Conservation (phyloP, 2,888 invertebrate genomes). For the Aromia moschata region DNA sequence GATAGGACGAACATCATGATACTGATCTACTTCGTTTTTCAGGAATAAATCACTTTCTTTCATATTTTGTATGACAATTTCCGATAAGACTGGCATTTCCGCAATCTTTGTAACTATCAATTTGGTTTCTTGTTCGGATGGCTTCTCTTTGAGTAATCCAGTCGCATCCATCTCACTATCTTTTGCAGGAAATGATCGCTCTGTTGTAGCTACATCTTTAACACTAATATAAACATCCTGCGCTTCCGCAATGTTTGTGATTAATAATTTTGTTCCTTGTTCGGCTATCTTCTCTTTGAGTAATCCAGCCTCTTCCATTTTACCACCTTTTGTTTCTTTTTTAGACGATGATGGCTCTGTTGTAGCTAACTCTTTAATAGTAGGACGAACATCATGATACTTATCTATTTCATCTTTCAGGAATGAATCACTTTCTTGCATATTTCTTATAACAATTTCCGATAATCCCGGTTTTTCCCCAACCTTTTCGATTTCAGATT, state of each 20-base stretch:
- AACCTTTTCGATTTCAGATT: conserved; percentile 9
- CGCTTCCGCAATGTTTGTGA: conserved; percentile 28
- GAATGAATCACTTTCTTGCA: conserved; percentile 37
- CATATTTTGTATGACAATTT: conserved; percentile 48
- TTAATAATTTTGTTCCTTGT: too few species aligned
- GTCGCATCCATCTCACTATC: conserved; percentile 39
- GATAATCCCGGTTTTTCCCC: conserved; percentile 1
- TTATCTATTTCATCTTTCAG: conserved; percentile 35
- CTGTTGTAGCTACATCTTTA: conserved; percentile 16
- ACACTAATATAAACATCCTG: conserved; percentile 27
- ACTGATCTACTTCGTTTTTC: conserved; percentile 50
- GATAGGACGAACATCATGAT: conserved; percentile 50
- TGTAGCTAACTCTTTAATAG: conserved; percentile 11
- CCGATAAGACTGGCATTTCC: conserved; percentile 38
- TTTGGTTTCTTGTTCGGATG: conserved; percentile 46
- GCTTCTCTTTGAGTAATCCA: conserved; percentile 44
- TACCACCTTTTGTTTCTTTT: too few species aligned
- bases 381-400: conserved; percentile 41
- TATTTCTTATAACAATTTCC: conserved; percentile 19
- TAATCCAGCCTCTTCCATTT: conserved; percentile 56
- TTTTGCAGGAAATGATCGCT: too few species aligned
- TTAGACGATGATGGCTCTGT: too few species aligned
- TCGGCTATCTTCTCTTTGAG: too few species aligned
- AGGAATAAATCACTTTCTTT: conserved; percentile 49
- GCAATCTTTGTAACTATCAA: too few species aligned